Conservation (phyloP, 1,140 invertebrate genomes). For the Neotoxoptera formosana region DNA sequence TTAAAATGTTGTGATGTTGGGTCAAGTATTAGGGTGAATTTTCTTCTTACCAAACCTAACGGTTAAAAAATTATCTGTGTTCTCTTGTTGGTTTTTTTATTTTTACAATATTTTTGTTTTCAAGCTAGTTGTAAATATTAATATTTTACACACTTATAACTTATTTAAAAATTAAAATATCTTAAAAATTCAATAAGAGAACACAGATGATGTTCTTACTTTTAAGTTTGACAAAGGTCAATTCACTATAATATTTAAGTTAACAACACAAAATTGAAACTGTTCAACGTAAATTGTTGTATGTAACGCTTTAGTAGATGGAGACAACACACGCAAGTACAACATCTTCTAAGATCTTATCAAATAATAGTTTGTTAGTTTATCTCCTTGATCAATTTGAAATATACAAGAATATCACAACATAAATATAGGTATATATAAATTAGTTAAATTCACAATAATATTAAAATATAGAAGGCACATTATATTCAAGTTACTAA, state of each 20-base stretch:
- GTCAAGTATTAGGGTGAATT: neutral
- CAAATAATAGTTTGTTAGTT: conserved; percentile 3
- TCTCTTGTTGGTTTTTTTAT: neutral
- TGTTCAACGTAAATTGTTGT: neutral
- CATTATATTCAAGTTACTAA: neutral
- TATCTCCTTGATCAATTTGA: neutral
- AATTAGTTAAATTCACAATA: conserved; percentile 24
- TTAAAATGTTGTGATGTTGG: neutral
- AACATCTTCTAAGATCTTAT: neutral
- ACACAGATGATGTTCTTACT: neutral
- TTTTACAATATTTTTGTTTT: neutral
- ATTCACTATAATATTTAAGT: neutral
- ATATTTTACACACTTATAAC: neutral
- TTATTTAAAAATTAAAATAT: neutral
- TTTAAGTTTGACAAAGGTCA: neutral
- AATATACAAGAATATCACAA: neutral
- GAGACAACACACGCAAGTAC: neutral
- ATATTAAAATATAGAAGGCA: conserved; percentile 11
- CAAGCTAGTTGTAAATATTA: neutral
- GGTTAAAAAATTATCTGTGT: neutral
- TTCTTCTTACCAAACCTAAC: neutral
- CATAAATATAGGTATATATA: neutral
- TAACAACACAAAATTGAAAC: neutral
- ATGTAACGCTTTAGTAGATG: neutral
- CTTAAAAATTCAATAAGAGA: neutral